Base-by-base conservation (phyloP, 1,140 invertebrate genomes). In the Lordiphosa clarofinis region DNA sequence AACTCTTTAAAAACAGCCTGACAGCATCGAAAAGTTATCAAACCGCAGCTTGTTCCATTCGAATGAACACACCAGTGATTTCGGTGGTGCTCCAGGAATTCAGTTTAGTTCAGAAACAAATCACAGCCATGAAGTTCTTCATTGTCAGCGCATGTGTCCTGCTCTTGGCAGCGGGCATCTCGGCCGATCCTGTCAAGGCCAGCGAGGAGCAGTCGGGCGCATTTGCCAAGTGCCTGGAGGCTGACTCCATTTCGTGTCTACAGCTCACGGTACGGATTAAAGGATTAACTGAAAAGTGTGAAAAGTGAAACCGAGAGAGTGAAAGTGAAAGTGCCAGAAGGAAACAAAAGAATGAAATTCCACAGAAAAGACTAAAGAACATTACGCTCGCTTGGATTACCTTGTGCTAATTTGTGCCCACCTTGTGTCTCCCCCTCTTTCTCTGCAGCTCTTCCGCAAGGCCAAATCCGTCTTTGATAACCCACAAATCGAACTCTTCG, bases 211-310 rank as follows among this genome's bases (percentile, higher is more conserved):
- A 84, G 69, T 55, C 73, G 43, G 69, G 84, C 40, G 87, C 68
- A 59, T 88, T 88, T 53, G 75, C 81, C 65, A 90, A 92, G 55
- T 93, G 93, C 69, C 87, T 93, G 19, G 88, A 90, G 57, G 90
- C 92, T 71, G 92, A 94, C 89, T 93, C 92, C 54, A 93, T 94
- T 53, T 91, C 92, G 48, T 94, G 93, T 88, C 86, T 93, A 44
- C 93, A 94, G 84, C 90, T 92, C 66, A 90, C 91, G 78, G 90
- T 90, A 87, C 87, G 90, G 79, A 88, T 88, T 88, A 84, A 63
- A 35, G 3, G 19, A 38, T 5, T 21, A 47, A 43, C 3, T 10
- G 8, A 31, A 19, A 24, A 10, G 19, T 58, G 63, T 67, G 63
- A 59, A 37, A 42, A n/a, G 39, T 35, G 24, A 53, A 31, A 7